A percentile compares a stretch with the other conserved stretches of the same genome.
Evolutionary conservation across 2,888 invertebrate genomes (phyloP).

Genomic region (Eilema griseolum): DNA sequence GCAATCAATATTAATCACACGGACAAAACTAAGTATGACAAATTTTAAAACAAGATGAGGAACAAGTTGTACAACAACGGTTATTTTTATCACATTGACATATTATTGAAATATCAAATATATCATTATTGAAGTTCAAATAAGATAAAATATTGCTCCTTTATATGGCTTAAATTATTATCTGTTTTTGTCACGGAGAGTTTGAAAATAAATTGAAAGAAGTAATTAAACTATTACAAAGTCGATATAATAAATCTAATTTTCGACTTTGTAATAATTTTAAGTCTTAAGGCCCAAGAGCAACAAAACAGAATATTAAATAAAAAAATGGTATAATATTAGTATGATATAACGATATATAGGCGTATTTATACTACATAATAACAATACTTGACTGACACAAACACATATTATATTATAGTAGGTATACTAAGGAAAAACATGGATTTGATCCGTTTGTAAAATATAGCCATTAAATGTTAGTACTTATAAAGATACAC

Average conservation of each 20-base stretch:
- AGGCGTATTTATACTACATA: background rate
- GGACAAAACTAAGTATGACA: conserved; percentile 25
- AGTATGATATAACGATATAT: conserved; percentile 29
- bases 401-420: conserved; percentile 17
- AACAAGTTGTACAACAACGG: conserved; percentile 52
- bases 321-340: background rate
- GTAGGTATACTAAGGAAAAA: conserved; percentile 10
- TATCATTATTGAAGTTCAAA: conserved; percentile 1
- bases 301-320: background rate
- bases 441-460: conserved; percentile 42
- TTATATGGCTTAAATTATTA: background rate
- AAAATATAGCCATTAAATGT: conserved; percentile 35
- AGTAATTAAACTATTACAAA: background rate
- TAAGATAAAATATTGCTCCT: background rate
- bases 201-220: background rate
- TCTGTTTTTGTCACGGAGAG: background rate
- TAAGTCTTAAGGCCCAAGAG: background rate
- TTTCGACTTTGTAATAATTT: background rate
- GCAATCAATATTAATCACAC: conserved; percentile 34
- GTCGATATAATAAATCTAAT: background rate
- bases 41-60: conserved; percentile 50
- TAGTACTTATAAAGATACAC: conserved; percentile 40
- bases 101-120: conserved; percentile 4
- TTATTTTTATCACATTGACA: conserved; percentile 6
- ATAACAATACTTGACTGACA: conserved; percentile 12